Percentiles rank a stretch among this genome's conserved stretches.
Evolutionary conservation across 2,113 vertebrate species (phyloP).

Genomic region (Chionodraco myersi): DNA sequence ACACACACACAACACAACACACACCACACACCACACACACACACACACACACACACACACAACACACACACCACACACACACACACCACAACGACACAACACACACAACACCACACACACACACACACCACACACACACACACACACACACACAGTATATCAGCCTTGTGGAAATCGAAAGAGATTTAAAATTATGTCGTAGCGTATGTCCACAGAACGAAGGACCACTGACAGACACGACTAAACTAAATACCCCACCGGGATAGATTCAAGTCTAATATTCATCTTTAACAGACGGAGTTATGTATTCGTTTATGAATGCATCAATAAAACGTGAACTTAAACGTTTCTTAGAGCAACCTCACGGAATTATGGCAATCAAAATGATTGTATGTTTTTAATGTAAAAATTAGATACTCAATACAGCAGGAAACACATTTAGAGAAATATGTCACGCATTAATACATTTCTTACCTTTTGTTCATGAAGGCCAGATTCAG

Average conservation of each 20-base stretch:
- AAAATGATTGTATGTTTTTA: too few relatives aligned
- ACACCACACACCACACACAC: conserved; percentile 4
- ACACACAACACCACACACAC: not conserved
- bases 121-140: not conserved
- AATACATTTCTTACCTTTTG: not conserved
- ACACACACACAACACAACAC: not conserved
- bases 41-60: conserved; percentile 7
- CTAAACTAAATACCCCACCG: not conserved
- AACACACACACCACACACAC: not conserved
- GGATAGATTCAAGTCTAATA: not conserved
- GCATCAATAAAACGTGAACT: too few relatives aligned
- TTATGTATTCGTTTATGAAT: not conserved
- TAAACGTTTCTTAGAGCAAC: too few relatives aligned
- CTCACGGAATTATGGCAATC: too few relatives aligned
- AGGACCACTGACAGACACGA: not conserved
- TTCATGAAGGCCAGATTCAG: not conserved
- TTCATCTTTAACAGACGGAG: not conserved
- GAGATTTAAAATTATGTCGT: conserved; percentile 1
- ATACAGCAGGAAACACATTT: not conserved
- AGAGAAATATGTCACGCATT: not conserved
- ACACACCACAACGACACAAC: too few relatives aligned
- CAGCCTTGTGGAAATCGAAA: conserved; percentile 26
- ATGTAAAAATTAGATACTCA: not conserved
- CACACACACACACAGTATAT: conserved; percentile 5
- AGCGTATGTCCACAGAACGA: not conserved